Conservation (phyloP, 2,888 invertebrate species). For the Hirtodrosophila confusa region DNA sequence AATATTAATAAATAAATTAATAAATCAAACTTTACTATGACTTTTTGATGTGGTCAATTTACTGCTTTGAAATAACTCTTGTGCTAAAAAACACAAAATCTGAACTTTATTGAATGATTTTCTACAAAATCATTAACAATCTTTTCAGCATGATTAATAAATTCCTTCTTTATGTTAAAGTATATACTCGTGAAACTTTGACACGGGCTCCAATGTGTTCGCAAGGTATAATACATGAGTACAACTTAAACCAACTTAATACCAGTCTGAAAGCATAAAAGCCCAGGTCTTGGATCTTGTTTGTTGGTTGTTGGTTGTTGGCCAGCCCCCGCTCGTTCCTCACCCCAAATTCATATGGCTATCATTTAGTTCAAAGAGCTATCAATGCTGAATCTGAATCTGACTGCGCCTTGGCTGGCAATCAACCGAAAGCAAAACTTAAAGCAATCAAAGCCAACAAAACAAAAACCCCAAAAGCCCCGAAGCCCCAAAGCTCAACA, state of each 20-base stretch:
- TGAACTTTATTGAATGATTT: too few relatives aligned
- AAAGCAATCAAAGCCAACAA: slow-evolving; percentile 69
- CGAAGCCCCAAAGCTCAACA: slow-evolving; percentile 33
- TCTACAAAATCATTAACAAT: too few relatives aligned
- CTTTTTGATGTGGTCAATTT: too few relatives aligned
- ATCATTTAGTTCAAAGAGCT: slow-evolving; percentile 69
- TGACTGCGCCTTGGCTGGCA: slow-evolving; percentile 39
- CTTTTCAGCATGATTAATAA: too few relatives aligned
- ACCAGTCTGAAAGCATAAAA: slow-evolving; percentile 21
- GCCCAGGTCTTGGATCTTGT: not conserved
- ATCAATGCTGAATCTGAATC: slow-evolving; percentile 55
- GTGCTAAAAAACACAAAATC: too few relatives aligned
- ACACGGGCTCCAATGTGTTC: not conserved
- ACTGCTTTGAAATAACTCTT: too few relatives aligned
- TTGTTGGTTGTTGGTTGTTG: not conserved
- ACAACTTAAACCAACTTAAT: slow-evolving; percentile 22
- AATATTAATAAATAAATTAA: too few relatives aligned
- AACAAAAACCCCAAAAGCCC: slow-evolving; percentile 54
- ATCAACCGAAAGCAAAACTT: slow-evolving; percentile 71
- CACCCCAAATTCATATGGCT: slow-evolving; percentile 43
- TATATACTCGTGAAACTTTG: not conserved
- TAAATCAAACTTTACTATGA: too few relatives aligned
- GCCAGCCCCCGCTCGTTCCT: not conserved
- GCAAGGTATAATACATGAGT: not conserved
- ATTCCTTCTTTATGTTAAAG: too few relatives aligned